Percentiles rank a stretch among this genome's conserved stretches.
Conservation (phyloP, 2,797 vertebrate genomes). For the Coregonus sp. region DNA sequence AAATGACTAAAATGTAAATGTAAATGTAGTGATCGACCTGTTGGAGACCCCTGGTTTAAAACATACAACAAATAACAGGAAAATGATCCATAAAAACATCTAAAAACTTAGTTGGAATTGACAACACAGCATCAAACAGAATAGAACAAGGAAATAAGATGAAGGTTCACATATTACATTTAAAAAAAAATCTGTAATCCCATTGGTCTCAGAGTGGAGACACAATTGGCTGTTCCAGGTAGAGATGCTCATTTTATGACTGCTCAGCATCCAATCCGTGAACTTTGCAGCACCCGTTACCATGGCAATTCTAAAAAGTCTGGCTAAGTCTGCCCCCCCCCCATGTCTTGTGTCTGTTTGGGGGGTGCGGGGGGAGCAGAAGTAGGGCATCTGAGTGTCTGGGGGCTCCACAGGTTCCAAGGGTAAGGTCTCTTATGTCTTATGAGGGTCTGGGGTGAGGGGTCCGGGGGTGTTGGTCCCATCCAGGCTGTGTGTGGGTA, state of each 20-base stretch:
- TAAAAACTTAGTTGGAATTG: neutral
- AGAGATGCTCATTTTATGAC: no score
- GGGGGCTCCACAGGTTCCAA: neutral
- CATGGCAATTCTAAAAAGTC: no score
- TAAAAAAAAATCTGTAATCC: slow-evolving; percentile 4
- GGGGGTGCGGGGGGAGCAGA: slow-evolving; percentile 18
- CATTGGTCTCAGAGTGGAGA: neutral
- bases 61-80: slow-evolving; percentile 13
- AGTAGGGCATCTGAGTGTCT: slow-evolving; percentile 8
- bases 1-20: no score
- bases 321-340: no score
- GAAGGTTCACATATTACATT: neutral
- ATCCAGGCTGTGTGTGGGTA: slow-evolving; percentile 89
- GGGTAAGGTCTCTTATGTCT: slow-evolving; percentile 76
- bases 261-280: no score
- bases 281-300: no score
- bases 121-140: neutral
- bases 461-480: slow-evolving; percentile 89
- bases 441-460: slow-evolving; percentile 92
- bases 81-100: neutral
- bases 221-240: slow-evolving; percentile 6
- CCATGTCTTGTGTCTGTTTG: slow-evolving; percentile 12
- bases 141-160: slow-evolving; percentile 28
- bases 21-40: no score
- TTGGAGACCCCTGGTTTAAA: neutral